These are phyloP conservation scores for Autographa pulchrina DNA, from an alignment of 2,888 invertebrate species.

Conservation along the genomic window DNA sequence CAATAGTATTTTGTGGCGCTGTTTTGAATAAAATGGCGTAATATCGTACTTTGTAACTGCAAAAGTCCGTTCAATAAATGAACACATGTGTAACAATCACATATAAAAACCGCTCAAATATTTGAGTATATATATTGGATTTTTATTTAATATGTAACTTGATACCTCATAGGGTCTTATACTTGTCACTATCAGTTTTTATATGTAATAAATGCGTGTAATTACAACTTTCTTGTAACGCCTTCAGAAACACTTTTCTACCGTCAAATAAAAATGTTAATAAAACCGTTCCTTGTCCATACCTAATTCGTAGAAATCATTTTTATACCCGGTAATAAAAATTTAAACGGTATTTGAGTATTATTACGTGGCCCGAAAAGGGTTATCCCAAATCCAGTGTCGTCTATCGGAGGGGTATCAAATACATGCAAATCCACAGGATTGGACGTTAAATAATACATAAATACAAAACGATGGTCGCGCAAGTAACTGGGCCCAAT, in stretches of 20 bases:
- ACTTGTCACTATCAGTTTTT: background rate
- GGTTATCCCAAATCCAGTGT: constrained; percentile 71
- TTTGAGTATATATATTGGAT: background rate
- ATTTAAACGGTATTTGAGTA: constrained; percentile 69
- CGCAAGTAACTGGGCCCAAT: constrained; percentile 74
- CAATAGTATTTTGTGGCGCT: constrained; percentile 55
- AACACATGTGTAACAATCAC: background rate
- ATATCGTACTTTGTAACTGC: constrained; percentile 35
- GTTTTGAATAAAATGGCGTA: constrained; percentile 53
- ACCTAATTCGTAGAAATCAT: constrained; percentile 66
- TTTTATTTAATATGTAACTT: constrained; percentile 5
- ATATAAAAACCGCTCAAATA: background rate
- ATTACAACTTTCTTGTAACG: constrained; percentile 34
- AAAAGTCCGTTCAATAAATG: constrained; percentile 24
- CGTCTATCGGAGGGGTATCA: constrained; percentile 65
- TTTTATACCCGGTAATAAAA: constrained; percentile 67
- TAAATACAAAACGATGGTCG: constrained; percentile 78
- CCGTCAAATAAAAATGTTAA: constrained; percentile 53
- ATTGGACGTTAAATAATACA: constrained; percentile 84
- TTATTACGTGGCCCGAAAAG: constrained; percentile 71
- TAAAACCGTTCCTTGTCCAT: constrained; percentile 57
- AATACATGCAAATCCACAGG: constrained; percentile 82
- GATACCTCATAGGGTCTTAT: constrained; percentile 4
- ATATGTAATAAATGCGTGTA: constrained; percentile 22
- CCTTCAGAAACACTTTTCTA: constrained; percentile 33